Conservation (phyloP, 2,797 vertebrate species). For the Crocidura indochinensis region DNA sequence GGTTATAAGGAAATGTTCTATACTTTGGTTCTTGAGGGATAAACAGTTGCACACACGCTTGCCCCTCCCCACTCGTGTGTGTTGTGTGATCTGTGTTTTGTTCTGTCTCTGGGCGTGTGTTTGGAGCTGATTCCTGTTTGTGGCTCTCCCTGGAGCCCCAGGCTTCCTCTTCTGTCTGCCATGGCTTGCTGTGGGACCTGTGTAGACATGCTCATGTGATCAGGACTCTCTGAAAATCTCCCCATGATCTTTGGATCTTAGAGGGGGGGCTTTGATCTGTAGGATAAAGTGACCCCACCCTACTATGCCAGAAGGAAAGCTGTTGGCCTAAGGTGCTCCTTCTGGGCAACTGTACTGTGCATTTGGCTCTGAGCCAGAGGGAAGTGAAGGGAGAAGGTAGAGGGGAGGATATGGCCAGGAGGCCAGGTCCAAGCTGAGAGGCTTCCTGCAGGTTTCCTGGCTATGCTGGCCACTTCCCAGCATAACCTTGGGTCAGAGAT, state of each 20-base stretch:
- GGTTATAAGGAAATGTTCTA: neutral
- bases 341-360: neutral
- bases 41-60: neutral
- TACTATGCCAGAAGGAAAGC: neutral
- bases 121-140: neutral
- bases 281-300: neutral
- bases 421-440: too few relatives aligned
- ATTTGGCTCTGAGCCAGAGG: neutral
- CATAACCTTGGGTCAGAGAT: too few relatives aligned
- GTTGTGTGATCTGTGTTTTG: neutral
- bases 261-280: too few relatives aligned
- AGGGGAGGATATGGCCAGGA: neutral
- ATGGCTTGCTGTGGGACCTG: neutral
- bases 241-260: too few relatives aligned
- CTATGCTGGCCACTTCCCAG: neutral
- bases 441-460: neutral
- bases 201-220: accelerated
- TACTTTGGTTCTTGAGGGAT: neutral
- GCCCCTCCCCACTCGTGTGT: neutral
- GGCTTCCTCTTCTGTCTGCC: neutral
- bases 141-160: neutral
- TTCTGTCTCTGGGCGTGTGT: neutral
- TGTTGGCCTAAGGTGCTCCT: neutral
- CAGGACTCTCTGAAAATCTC: neutral
- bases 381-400: neutral